Conservation (phyloP, 2,797 vertebrate genomes). For the Oreochromis mossambicus region DNA sequence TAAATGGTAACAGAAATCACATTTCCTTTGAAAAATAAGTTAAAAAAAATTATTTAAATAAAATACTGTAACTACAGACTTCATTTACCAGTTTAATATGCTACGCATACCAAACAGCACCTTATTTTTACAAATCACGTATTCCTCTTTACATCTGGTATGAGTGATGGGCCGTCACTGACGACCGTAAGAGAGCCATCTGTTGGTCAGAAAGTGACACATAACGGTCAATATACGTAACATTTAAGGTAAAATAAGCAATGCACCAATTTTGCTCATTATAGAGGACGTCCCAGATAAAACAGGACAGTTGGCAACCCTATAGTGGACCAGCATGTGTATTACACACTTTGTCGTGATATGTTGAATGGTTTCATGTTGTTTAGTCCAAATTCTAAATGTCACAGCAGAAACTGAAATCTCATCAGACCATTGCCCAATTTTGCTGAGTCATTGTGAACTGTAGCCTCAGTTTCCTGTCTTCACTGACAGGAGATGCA, state of each 20-base stretch:
- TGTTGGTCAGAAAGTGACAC: neutral
- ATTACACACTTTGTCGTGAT: neutral
- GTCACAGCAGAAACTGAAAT: neutral
- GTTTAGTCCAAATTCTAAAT: neutral
- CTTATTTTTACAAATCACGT: neutral
- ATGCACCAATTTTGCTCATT: neutral
- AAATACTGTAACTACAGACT: neutral
- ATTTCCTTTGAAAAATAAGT: neutral
- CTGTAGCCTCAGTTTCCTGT: neutral
- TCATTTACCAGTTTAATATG: neutral
- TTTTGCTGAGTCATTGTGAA: neutral
- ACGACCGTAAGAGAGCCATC: neutral
- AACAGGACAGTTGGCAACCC: neutral
- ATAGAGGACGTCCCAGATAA: neutral
- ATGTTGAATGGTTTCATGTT: neutral
- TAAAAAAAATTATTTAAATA: neutral
- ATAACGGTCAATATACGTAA: rapidly evolving
- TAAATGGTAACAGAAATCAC: neutral
- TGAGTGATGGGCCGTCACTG: neutral
- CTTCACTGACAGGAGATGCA: neutral
- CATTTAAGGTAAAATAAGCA: neutral
- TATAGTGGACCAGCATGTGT: neutral
- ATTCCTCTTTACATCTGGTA: neutral
- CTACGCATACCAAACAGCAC: neutral
- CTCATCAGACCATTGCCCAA: neutral